Evolutionary conservation across 2,797 vertebrate species (phyloP).

Genomic region (Luscinia luscinia): DNA sequence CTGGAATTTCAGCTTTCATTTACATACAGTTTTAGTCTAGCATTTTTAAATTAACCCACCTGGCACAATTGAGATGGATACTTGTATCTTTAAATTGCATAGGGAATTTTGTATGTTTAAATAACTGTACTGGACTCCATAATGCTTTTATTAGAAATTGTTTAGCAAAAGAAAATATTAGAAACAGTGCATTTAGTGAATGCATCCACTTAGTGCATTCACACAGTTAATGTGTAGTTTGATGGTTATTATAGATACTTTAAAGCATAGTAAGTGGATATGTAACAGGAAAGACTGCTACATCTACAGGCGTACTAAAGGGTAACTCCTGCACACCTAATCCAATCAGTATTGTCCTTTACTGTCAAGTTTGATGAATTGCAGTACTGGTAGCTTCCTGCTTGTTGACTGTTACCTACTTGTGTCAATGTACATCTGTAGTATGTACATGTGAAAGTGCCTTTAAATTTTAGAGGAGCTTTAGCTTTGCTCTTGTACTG

Average conservation of each 20-base stretch:
- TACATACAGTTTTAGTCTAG: conserved; percentile 67
- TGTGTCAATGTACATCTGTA: conserved; percentile 90
- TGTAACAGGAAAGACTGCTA: conserved; percentile 76
- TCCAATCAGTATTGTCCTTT: conserved; percentile 79
- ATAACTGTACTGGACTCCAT: conserved; percentile 79
- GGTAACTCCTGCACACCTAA: conserved; percentile 74
- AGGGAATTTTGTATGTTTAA: conserved; percentile 81
- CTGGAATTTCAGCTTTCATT: conserved; percentile 72
- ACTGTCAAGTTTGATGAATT: conserved; percentile 76
- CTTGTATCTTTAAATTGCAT: conserved; percentile 78
- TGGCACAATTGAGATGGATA: conserved; percentile 73
- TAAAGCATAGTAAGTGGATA: conserved; percentile 79
- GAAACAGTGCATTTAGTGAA: conserved; percentile 79
- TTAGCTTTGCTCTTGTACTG: conserved; percentile 84
- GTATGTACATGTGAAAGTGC: conserved; percentile 99
- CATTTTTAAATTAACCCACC: conserved; percentile 62
- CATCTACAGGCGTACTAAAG: conserved; percentile 69
- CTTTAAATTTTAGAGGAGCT: conserved; percentile 94
- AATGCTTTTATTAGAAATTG: conserved; percentile 81
- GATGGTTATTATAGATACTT: conserved; percentile 81
- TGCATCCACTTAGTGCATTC: conserved; percentile 76
- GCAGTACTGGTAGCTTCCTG: conserved; percentile 81
- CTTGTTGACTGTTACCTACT: conserved; percentile 86
- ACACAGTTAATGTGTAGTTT: conserved; percentile 79
- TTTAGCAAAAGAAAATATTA: conserved; percentile 81